Evolutionary conservation across 2,113 vertebrate genomes (phyloP).

Genomic region (Chaetorhynchus papuensis): DNA sequence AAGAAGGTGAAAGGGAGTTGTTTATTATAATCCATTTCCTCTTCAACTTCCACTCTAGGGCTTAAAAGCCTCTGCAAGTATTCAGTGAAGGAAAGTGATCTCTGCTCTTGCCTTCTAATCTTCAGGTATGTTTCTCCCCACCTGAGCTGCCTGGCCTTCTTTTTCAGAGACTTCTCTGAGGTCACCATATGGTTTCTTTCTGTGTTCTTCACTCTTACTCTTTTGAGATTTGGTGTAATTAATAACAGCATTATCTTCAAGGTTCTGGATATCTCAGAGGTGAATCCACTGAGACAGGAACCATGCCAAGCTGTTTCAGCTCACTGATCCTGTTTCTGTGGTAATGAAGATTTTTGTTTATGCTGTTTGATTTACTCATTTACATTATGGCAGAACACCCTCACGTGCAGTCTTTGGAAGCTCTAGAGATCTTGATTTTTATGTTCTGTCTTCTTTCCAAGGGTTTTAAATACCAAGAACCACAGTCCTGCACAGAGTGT

Average conservation of each 20-base stretch:
- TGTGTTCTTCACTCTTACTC: not conserved
- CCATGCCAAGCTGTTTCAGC: not conserved
- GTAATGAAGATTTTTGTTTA: not conserved
- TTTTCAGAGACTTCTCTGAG: not conserved
- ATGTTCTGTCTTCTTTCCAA: not conserved
- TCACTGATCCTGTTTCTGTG: not conserved
- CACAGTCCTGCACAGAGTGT: not conserved
- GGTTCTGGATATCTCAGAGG: not conserved
- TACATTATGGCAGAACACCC: not conserved
- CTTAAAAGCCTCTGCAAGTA: not conserved
- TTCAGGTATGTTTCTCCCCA: not conserved
- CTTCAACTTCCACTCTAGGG: not conserved
- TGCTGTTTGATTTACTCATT: not conserved
- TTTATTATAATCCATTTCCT: slow-evolving; percentile 28
- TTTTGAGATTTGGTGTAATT: not conserved
- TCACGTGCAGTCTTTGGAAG: not conserved
- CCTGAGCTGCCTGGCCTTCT: not conserved
- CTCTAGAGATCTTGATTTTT: not conserved
- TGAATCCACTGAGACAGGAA: not conserved
- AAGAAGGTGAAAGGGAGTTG: slow-evolving; percentile 3
- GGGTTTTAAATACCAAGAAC: not conserved
- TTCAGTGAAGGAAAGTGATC: not conserved
- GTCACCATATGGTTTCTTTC: slow-evolving; percentile 35
- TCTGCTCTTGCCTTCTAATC: not conserved
- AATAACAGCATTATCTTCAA: not conserved